A percentile compares a stretch with the other conserved stretches of the same genome.
phyloP scores from a whole-genome alignment of 2,888 invertebrate species.

The Stenolophus ochropezus region DNA sequence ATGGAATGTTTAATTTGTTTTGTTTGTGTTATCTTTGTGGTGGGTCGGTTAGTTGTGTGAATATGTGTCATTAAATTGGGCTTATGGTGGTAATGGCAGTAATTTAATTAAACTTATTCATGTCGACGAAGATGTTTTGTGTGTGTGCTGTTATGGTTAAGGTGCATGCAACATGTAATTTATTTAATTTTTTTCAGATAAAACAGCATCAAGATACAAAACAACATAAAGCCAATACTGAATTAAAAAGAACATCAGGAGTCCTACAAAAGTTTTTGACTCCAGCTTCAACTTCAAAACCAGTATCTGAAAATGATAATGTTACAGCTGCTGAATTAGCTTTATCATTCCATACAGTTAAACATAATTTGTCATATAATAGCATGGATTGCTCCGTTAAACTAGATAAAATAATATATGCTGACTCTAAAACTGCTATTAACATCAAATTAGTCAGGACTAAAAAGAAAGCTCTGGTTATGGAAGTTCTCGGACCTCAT shows the following conservation, averaged over 20 bases:
- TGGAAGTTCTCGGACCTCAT: conserved; percentile 61
- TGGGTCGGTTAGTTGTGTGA: too few species aligned
- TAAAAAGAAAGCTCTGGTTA: conserved; percentile 66
- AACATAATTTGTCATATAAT: conserved; percentile 67
- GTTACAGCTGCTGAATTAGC: conserved; percentile 63
- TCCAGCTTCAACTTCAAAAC: conserved; percentile 14
- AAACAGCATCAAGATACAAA: conserved; percentile 59
- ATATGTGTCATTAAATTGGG: too few species aligned
- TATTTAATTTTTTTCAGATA: conserved; percentile 54
- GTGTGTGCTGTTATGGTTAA: too few species aligned
- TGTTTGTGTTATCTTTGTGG: too few species aligned
- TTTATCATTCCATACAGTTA: conserved; percentile 66
- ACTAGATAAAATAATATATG: conserved; percentile 62
- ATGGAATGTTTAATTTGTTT: too few species aligned
- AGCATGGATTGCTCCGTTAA: conserved; percentile 65
- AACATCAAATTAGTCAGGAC: conserved; percentile 63
- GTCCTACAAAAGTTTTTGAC: background rate
- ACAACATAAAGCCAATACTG: conserved; percentile 50
- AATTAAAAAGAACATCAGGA: conserved; percentile 51
- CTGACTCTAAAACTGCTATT: conserved; percentile 61
- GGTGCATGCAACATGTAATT: background rate
- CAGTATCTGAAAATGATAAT: conserved; percentile 30
- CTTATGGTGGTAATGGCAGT: too few species aligned
- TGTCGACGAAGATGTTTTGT: too few species aligned
- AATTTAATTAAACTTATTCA: too few species aligned